Evolutionary conservation across 2,888 invertebrate genomes (phyloP).

Genomic region (Fragum sueziense): DNA sequence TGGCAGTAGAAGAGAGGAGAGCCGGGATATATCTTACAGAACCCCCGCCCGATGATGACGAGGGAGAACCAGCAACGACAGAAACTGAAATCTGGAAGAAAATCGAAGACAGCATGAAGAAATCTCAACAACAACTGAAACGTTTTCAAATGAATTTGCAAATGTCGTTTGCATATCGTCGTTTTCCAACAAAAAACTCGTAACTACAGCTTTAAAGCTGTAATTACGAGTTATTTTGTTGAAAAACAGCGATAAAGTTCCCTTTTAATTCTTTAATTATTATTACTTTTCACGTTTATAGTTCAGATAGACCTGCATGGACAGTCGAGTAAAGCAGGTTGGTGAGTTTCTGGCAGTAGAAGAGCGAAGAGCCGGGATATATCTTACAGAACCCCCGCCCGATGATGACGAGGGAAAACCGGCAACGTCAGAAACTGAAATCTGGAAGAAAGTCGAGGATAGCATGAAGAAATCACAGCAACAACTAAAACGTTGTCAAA

Average conservation of each 20-base stretch:
- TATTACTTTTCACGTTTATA: too few species aligned
- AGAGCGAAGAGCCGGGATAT: constrained; percentile 58
- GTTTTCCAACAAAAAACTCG: too few species aligned
- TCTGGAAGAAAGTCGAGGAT: constrained; percentile 59
- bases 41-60: constrained; percentile 34
- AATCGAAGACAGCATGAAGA: constrained; percentile 53
- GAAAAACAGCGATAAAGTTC: too few species aligned
- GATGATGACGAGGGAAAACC: constrained; percentile 34
- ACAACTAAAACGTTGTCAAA: too few species aligned
- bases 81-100: constrained; percentile 57
- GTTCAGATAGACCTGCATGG: constrained; percentile 54
- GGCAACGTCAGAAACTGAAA: constrained; percentile 45
- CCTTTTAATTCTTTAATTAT: too few species aligned
- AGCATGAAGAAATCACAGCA: constrained; percentile 53
- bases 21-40: constrained; percentile 59
- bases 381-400: constrained; percentile 52
- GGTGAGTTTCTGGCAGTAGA: constrained; percentile 50
- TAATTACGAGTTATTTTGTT: too few species aligned
- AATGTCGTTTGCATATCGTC: too few species aligned
- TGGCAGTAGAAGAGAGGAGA: constrained; percentile 55
- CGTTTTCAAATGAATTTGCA: too few species aligned
- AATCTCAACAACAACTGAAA: too few species aligned
- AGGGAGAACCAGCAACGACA: constrained; percentile 37
- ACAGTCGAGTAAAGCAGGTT: constrained; percentile 48
- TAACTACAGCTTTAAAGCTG: too few species aligned